phyloP scores from a whole-genome alignment of 2,888 invertebrate species.

The Nephrotoma appendiculata region DNA sequence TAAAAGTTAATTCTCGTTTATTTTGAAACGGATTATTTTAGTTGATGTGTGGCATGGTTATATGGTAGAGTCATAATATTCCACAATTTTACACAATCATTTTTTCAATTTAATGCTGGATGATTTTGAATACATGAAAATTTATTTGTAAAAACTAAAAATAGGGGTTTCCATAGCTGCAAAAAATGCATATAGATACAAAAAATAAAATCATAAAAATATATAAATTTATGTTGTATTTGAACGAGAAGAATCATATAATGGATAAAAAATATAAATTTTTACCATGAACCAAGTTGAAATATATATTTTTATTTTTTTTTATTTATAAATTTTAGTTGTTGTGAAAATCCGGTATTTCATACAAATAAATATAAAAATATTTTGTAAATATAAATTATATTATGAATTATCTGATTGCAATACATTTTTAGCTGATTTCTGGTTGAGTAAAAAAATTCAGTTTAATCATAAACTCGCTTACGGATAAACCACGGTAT shows the following conservation, averaged over 20 bases:
- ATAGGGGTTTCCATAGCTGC: not conserved
- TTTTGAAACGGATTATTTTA: too few relatives aligned
- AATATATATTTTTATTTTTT: not conserved
- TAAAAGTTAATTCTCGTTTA: too few relatives aligned
- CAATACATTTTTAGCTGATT: not conserved
- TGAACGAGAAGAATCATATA: not conserved
- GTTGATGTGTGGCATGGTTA: too few relatives aligned
- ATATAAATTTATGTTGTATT: not conserved
- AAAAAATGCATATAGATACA: not conserved
- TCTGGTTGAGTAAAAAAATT: not conserved
- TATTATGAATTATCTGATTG: not conserved
- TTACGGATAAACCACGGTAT: not conserved
- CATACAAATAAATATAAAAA: too few relatives aligned
- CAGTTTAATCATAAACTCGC: not conserved
- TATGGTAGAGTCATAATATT: too few relatives aligned
- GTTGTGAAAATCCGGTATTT: not conserved
- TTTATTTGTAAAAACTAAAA: not conserved
- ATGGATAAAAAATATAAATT: not conserved
- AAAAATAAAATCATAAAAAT: not conserved
- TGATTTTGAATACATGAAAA: not conserved
- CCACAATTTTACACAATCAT: not conserved
- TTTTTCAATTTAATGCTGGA: not conserved
- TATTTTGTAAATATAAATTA: not conserved
- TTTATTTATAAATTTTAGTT: not conserved
- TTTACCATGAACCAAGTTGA: not conserved